phyloP scores from a whole-genome alignment of 35 echinoderm and acorn worm species.

The Anneissia japonica region DNA sequence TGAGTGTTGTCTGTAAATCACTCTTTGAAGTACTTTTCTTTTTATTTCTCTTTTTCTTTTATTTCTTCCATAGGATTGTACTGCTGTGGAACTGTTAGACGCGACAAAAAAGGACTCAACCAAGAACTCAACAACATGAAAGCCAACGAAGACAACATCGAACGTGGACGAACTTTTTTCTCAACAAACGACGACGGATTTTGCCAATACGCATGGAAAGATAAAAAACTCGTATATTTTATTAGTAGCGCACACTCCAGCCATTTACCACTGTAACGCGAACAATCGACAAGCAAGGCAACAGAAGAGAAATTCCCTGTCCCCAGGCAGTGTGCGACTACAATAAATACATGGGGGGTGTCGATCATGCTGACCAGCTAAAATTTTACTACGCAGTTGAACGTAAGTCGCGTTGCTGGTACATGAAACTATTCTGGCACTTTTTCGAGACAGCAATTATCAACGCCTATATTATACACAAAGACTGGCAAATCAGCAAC shows the following conservation, averaged over 20 bases:
- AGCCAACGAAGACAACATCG: neutral
- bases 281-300: neutral
- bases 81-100: slow-evolving; percentile 17
- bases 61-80: neutral
- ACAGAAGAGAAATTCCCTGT: neutral
- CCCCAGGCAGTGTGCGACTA: slow-evolving; percentile 19
- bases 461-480: neutral
- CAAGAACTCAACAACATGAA: neutral
- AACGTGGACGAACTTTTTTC: neutral
- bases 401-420: neutral
- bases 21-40: no score
- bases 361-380: slow-evolving; percentile 48
- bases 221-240: neutral
- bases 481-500: neutral
- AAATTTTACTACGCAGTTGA: neutral
- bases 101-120: neutral
- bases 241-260: neutral
- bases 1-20: no score
- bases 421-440: neutral
- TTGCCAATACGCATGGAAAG: neutral
- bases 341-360: slow-evolving; percentile 44
- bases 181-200: neutral
- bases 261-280: neutral
- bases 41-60: no score
- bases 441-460: neutral